These are phyloP conservation scores for Standfussiana lucernea DNA, from an alignment of 2,888 invertebrate genomes.

Conservation along the genomic window DNA sequence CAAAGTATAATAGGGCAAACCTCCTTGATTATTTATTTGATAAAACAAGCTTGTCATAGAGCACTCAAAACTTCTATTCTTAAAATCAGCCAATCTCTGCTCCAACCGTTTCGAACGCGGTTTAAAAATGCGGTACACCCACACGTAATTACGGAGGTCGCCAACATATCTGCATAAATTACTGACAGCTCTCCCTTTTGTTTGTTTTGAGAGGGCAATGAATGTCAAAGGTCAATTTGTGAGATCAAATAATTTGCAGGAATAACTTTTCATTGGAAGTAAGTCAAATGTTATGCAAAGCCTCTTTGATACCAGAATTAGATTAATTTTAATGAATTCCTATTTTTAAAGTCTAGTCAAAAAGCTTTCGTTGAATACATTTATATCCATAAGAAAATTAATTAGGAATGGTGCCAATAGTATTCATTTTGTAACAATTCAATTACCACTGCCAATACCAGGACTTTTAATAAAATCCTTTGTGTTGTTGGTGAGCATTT, in stretches of 20 bases:
- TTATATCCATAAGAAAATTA: neutral
- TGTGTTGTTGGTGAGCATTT: neutral
- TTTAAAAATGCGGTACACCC: constrained; percentile 59
- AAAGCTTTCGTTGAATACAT: neutral
- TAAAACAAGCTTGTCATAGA: constrained; percentile 12
- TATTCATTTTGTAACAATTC: constrained; percentile 5
- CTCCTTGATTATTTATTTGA: neutral
- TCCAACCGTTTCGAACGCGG: constrained; percentile 10
- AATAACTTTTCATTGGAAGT: constrained; percentile 7
- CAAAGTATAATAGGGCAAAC: neutral
- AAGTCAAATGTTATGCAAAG: neutral
- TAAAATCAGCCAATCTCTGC: constrained; percentile 26
- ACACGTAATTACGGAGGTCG: constrained; percentile 63
- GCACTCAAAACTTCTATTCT: constrained; percentile 9
- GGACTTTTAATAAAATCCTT: neutral
- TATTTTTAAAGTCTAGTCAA: neutral
- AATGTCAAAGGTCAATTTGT: constrained; percentile 50
- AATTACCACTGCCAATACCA: neutral
- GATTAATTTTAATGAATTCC: neutral
- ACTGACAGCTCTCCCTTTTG: constrained; percentile 70
- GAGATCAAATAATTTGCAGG: constrained; percentile 18
- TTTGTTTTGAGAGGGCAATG: constrained; percentile 60
- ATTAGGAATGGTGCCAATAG: neutral
- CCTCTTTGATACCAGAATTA: neutral
- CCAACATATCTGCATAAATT: constrained; percentile 67